These are phyloP conservation scores for Acronicta psi DNA, from an alignment of 2,888 invertebrate genomes.

Conservation along the genomic window DNA sequence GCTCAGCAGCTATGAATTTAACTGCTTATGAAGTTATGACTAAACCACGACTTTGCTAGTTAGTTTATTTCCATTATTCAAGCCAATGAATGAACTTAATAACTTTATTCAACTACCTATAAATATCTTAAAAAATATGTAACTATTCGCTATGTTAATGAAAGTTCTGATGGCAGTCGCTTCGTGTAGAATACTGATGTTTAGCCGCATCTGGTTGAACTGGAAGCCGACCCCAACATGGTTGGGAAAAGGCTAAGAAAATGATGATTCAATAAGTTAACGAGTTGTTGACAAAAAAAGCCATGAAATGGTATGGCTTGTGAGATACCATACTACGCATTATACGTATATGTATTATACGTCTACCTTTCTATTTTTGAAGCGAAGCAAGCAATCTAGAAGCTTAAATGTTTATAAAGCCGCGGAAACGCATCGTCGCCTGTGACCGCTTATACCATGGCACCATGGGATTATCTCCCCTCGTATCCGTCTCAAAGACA, in stretches of 20 bases:
- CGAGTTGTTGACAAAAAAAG: no score
- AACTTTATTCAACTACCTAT: no score
- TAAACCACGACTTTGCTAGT: not conserved
- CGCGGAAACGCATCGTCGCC: not conserved
- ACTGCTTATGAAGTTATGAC: not conserved
- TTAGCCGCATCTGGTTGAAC: no score
- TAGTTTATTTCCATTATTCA: not conserved
- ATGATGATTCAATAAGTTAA: no score
- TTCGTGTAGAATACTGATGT: no score
- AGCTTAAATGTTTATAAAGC: not conserved
- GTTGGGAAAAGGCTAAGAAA: no score
- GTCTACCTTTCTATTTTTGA: not conserved
- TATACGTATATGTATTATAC: not conserved
- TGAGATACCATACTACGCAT: no score
- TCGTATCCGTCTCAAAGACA: constrained; percentile 36
- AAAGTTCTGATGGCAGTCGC: no score
- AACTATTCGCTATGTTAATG: no score
- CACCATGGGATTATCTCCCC: constrained; percentile 15
- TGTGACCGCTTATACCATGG: not conserved
- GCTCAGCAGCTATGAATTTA: not conserved
- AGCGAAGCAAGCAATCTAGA: not conserved
- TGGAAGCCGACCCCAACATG: no score
- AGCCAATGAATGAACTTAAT: not conserved
- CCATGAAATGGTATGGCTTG: no score
- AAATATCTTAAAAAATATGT: no score